Evolutionary conservation across 1,140 invertebrate species (phyloP), one percentile per base, ranked within the genome.

Genomic region (Dendrolimus punctatus): DNA sequence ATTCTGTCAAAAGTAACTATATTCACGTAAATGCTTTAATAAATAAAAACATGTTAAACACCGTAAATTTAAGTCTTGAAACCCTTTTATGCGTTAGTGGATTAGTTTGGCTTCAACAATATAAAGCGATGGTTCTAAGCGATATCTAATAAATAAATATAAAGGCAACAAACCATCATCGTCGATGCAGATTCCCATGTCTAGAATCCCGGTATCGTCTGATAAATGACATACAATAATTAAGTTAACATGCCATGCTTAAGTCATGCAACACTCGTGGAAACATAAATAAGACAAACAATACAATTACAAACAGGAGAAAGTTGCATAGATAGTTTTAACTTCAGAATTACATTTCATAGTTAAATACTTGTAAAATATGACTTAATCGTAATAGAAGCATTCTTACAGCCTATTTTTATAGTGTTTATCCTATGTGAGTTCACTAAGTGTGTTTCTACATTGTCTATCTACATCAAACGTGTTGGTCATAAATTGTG

Each of bases 151-250:
- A 70, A 72, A 78, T 61, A 50, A 61, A 23, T 23, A 23, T 23
- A 23, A 23, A 67, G 58, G 68, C 65, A 80, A 85, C 82, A 75
- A 84, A 85, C 82, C 82, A 75, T 84, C 77, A 66, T 59, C 71
- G 71, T 73, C 71, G 77, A 68, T 75, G 77, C 63, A 66, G 68
- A 58, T 58, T 68, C 68, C 76, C 73, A 68, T 76, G 68, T 71
- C 78, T 86, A 86, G 80, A 81, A 86, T 80, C 83, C 80, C 66
- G 83, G 79, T 79, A 86, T 83, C 64, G 78, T 82, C 83, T 86
- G 80, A 84, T 75, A 86, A 85, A 84, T 70, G 53, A 71, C 77
- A 81, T 68, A 85, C 67, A 81, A 76, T 71, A 64, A 74, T 67
- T 72, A 80, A 59, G 71, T 83, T 83, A 83, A 71, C 82, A 85